A percentile compares a stretch with the other conserved stretches of the same genome.
Evolutionary conservation across 2,888 invertebrate genomes (phyloP).

Genomic region (Congeria kusceri): DNA sequence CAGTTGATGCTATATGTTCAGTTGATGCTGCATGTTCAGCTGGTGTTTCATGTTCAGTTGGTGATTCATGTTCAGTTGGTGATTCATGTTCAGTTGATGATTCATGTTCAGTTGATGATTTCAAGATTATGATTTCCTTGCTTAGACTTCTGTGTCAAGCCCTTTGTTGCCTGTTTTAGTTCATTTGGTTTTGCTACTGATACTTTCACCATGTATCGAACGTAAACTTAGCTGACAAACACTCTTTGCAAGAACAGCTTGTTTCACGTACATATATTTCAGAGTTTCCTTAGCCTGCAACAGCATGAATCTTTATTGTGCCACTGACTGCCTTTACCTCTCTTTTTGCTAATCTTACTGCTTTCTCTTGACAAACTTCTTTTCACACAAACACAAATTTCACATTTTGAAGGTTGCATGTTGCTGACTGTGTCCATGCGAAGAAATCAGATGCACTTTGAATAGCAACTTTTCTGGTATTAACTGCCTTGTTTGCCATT

Average conservation of each 20-base stretch:
- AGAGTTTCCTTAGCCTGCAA: slow-evolving; percentile 6
- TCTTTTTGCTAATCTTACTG: not conserved
- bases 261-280: slow-evolving; percentile 2
- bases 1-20: too few species aligned
- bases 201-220: too few species aligned
- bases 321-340: not conserved
- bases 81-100: too few species aligned
- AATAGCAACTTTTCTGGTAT: slow-evolving; percentile 24
- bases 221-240: too few species aligned
- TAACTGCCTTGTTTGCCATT: slow-evolving; percentile 51
- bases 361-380: not conserved
- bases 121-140: too few species aligned
- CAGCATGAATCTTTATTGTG: slow-evolving; percentile 14
- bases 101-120: too few species aligned
- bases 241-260: not conserved
- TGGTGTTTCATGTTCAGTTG: too few species aligned
- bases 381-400: slow-evolving; percentile 1
- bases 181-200: too few species aligned
- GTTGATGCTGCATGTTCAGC: too few species aligned
- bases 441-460: slow-evolving; percentile 30
- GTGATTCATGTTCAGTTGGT: too few species aligned
- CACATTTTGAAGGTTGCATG: slow-evolving; percentile 1
- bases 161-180: too few species aligned
- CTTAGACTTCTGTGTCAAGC: too few species aligned
- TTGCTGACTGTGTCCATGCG: slow-evolving; percentile 11